These are phyloP conservation scores for Cataglyphis albicans DNA, from an alignment of 2,888 invertebrate species.

Conservation along the genomic window DNA sequence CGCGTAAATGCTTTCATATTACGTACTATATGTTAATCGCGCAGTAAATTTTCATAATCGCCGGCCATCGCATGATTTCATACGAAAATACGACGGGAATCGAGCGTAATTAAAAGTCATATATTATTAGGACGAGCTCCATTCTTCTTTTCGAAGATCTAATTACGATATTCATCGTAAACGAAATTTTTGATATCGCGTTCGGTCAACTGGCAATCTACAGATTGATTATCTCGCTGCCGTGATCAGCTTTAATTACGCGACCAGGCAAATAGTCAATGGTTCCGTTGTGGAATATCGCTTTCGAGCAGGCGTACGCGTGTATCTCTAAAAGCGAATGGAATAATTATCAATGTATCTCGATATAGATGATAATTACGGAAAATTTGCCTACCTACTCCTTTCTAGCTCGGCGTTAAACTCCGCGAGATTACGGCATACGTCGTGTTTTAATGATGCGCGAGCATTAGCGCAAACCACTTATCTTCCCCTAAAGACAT, in stretches of 20 bases:
- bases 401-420: conserved; percentile 57
- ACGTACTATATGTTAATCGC: conserved; percentile 19
- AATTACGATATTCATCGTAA: background rate
- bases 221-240: conserved; percentile 10
- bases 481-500: conserved; percentile 71
- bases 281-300: conserved; percentile 19
- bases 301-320: background rate
- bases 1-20: background rate
- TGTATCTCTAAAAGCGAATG: conserved; percentile 37
- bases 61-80: background rate
- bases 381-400: conserved; percentile 61
- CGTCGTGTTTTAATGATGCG: conserved; percentile 68
- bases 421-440: conserved; percentile 62
- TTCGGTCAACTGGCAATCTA: conserved; percentile 14
- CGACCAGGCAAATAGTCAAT: background rate
- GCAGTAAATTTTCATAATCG: background rate
- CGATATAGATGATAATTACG: conserved; percentile 67
- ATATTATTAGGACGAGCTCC: background rate
- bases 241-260: conserved; percentile 37
- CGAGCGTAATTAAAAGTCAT: background rate
- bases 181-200: conserved; percentile 3
- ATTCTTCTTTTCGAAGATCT: background rate
- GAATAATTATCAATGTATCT: conserved; percentile 66
- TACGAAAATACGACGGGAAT: background rate
- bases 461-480: conserved; percentile 70